Evolutionary conservation across 2,888 invertebrate genomes (phyloP).

Genomic region (Chouioia cunea): DNA sequence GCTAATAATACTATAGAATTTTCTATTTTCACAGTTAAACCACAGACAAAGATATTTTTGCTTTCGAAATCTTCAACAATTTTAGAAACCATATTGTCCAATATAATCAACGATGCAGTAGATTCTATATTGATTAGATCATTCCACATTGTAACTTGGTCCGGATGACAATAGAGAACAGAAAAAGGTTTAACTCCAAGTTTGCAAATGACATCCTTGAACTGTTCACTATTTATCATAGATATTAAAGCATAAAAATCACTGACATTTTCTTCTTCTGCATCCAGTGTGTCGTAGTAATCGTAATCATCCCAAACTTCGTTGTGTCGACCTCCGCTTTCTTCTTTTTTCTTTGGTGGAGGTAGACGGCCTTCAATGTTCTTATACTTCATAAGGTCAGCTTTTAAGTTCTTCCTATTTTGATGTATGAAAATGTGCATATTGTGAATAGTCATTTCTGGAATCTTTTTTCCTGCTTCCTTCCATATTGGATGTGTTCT

Average conservation of each 20-base stretch:
- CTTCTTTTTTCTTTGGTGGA: slow-evolving; percentile 22
- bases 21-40: slow-evolving; percentile 27
- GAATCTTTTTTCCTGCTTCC: slow-evolving; percentile 25
- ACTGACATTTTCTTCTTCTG: slow-evolving; percentile 8
- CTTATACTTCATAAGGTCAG: slow-evolving; percentile 32
- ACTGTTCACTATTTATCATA: slow-evolving; percentile 31
- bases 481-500: slow-evolving; percentile 38
- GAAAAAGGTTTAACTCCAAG: slow-evolving; percentile 33
- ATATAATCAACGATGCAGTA: slow-evolving; percentile 34
- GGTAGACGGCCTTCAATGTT: slow-evolving; percentile 16
- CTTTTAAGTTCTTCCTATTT: slow-evolving; percentile 32
- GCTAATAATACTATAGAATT: slow-evolving; percentile 31
- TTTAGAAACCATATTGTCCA: slow-evolving; percentile 33
- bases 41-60: slow-evolving; percentile 33
- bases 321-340: neutral
- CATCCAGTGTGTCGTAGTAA: slow-evolving; percentile 38
- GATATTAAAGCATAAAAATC: slow-evolving; percentile 23
- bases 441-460: slow-evolving; percentile 37
- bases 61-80: slow-evolving; percentile 28
- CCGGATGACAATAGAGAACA: slow-evolving; percentile 38
- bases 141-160: slow-evolving; percentile 36
- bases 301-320: slow-evolving; percentile 41
- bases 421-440: slow-evolving; percentile 42
- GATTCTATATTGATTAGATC: slow-evolving; percentile 37
- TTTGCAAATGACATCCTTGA: slow-evolving; percentile 35